Conservation (phyloP, 2,797 vertebrate genomes). For the Platalea minor region DNA sequence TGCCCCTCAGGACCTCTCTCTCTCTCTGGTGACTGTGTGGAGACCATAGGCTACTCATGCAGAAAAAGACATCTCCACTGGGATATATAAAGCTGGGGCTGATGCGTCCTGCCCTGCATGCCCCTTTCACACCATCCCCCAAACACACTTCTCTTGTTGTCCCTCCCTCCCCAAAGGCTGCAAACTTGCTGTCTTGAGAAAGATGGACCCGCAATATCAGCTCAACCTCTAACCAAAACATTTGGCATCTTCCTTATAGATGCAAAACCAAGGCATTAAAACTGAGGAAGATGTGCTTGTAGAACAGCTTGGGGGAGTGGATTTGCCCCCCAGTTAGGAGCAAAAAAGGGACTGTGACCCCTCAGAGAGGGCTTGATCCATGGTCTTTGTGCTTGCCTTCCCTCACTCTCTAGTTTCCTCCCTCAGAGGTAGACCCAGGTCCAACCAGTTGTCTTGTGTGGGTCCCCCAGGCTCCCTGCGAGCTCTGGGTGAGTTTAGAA, state of each 20-base stretch:
- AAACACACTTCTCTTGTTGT: not conserved
- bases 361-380: not conserved
- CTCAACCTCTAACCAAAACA: not conserved
- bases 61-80: not conserved
- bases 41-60: not conserved
- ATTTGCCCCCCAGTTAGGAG: not conserved
- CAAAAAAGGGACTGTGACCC: not conserved
- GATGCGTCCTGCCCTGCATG: not conserved
- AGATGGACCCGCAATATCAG: not conserved
- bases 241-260: not conserved
- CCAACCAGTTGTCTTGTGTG: not conserved
- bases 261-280: not conserved
- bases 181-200: not conserved
- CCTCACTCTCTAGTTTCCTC: not conserved
- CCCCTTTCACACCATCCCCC: not conserved
- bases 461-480: fast-evolving
- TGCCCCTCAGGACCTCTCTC: not conserved
- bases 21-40: not conserved
- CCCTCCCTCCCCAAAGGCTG: not conserved
- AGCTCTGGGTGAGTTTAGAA: not conserved
- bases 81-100: not conserved
- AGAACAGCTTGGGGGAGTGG: not conserved
- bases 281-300: not conserved
- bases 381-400: not conserved
- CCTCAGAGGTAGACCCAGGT: not conserved